Percentiles rank a stretch among this genome's conserved stretches.
Evolutionary conservation across 2,888 invertebrate genomes (phyloP).

Genomic region (Amphipyra tragopoginis): DNA sequence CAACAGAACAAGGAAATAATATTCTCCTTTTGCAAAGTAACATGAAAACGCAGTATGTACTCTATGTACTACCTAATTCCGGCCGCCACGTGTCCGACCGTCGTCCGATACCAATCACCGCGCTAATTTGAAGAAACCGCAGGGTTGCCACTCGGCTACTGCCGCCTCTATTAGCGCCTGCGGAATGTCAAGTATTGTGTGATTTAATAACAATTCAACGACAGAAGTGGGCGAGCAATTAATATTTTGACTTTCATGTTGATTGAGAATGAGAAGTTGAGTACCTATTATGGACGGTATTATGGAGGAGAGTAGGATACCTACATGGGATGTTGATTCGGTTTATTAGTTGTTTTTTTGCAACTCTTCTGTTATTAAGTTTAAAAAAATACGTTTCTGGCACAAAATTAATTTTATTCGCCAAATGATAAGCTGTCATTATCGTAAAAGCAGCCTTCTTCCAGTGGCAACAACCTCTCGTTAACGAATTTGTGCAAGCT

Average conservation of each 20-base stretch:
- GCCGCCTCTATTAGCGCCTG: constrained; percentile 49
- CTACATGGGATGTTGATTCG: background rate
- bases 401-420: constrained; percentile 16
- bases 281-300: constrained; percentile 4
- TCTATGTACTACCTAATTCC: constrained; percentile 50
- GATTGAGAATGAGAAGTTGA: constrained; percentile 19
- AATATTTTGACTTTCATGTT: constrained; percentile 54
- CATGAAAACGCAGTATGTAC: constrained; percentile 47
- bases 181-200: constrained; percentile 55
- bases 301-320: constrained; percentile 6
- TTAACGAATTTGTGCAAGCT: constrained; percentile 37
- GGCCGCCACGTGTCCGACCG: constrained; percentile 56
- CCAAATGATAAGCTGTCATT: constrained; percentile 36
- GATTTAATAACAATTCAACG: constrained; percentile 58
- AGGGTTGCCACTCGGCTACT: constrained; percentile 48
- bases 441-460: constrained; percentile 40
- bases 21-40: constrained; percentile 22
- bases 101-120: constrained; percentile 63
- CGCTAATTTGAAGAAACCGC: constrained; percentile 62
- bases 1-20: constrained; percentile 19
- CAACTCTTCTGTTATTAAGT: too few species aligned
- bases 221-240: constrained; percentile 54
- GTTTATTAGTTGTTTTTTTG: too few species aligned
- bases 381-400: too few species aligned
- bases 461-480: constrained; percentile 50